Percentiles rank a stretch among this genome's conserved stretches.
Conservation (phyloP, 2,888 invertebrate species). For the Melanophora roralis region DNA sequence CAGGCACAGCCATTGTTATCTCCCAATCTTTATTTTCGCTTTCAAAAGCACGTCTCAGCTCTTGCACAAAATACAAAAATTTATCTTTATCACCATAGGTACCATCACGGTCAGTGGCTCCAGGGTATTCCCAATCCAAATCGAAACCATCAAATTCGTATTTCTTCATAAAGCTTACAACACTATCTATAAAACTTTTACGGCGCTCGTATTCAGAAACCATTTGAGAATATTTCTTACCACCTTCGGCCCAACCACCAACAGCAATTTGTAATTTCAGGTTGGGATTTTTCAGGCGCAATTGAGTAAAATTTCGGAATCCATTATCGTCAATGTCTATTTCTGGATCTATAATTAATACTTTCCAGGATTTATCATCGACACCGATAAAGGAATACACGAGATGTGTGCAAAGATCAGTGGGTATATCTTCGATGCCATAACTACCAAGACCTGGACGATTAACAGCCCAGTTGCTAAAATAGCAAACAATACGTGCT, state of each 20-base stretch:
- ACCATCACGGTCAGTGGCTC: slow-evolving; percentile 91
- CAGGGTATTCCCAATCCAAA: slow-evolving; percentile 94
- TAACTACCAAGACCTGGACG: slow-evolving; percentile 89
- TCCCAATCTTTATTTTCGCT: slow-evolving; percentile 88
- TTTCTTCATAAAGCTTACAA: slow-evolving; percentile 86
- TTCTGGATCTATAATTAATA: slow-evolving; percentile 89
- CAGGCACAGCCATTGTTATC: slow-evolving; percentile 92
- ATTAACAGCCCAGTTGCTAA: slow-evolving; percentile 85
- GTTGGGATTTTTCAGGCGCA: slow-evolving; percentile 83
- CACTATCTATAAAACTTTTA: slow-evolving; percentile 84
- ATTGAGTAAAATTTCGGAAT: slow-evolving; percentile 86
- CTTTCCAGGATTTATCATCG: slow-evolving; percentile 85
- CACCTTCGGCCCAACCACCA: slow-evolving; percentile 95
- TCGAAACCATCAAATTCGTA: slow-evolving; percentile 92
- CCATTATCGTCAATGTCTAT: slow-evolving; percentile 86
- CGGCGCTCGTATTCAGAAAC: slow-evolving; percentile 84
- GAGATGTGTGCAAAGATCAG: slow-evolving; percentile 89
- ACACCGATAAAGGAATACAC: slow-evolving; percentile 94
- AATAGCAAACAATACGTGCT: slow-evolving; percentile 80
- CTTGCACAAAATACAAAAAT: slow-evolving; percentile 89
- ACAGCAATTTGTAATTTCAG: slow-evolving; percentile 89
- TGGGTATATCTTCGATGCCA: slow-evolving; percentile 89
- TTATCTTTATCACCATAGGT: slow-evolving; percentile 89
- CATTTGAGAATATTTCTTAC: slow-evolving; percentile 90
- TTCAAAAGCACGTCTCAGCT: slow-evolving; percentile 87